These are phyloP conservation scores for Polymixis flavicincta DNA, from an alignment of 2,888 invertebrate species.

Conservation along the genomic window DNA sequence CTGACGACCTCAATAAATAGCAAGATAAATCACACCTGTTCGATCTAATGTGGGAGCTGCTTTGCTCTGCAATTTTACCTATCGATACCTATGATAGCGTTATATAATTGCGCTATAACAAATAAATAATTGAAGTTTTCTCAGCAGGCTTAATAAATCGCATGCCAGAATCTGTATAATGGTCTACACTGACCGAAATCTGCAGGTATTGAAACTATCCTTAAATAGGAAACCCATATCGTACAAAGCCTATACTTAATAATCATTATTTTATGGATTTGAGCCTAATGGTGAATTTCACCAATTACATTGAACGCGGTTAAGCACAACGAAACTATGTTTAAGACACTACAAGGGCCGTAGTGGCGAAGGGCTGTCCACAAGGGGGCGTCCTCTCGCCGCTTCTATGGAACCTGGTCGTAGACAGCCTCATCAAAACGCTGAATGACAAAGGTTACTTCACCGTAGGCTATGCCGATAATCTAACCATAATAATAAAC, in stretches of 20 bases:
- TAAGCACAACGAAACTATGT: no score
- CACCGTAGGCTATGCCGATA: no score
- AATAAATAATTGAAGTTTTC: neutral
- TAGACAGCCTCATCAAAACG: no score
- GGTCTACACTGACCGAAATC: no score
- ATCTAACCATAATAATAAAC: no score
- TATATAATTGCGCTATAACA: neutral
- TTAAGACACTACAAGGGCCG: no score
- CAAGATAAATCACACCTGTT: neutral
- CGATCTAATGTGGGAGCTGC: neutral
- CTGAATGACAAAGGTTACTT: no score
- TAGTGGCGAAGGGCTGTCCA: no score
- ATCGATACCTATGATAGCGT: neutral
- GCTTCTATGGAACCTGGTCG: no score
- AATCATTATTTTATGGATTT: neutral
- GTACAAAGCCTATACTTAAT: neutral
- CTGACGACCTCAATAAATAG: neutral
- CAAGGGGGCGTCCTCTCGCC: no score
- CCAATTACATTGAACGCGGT: no score
- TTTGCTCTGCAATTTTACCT: neutral
- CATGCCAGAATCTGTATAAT: neutral
- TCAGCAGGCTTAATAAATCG: neutral
- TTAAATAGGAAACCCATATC: neutral
- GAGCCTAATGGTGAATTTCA: neutral
- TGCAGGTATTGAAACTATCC: neutral